Base-by-base conservation (phyloP, 1,140 invertebrate species). In the Drosophila pseudoananassae region DNA sequence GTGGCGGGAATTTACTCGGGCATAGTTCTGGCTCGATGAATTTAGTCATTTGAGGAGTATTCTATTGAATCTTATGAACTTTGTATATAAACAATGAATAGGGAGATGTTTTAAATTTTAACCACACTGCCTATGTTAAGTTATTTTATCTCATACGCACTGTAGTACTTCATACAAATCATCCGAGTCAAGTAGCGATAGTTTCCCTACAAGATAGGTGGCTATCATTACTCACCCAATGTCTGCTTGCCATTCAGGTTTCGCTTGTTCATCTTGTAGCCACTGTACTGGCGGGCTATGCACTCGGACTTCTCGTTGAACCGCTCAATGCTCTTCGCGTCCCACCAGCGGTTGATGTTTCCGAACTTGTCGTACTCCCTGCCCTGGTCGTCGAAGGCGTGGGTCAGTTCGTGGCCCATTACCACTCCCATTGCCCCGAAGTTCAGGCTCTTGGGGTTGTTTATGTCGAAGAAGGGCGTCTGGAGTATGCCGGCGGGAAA, bases 261-360 rank as follows among this genome's bases (percentile, higher is more conserved):
- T 74, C 95, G 94, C 40, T 93, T 94, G 29, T 95, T 94, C 25
- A 96, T 92, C 65, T 93, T 92, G 84, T 96, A 98, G 7, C 92
- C 93, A 77, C 93, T 95, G 90, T 99, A 99, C 92, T 99, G 98
- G 43, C 98, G 94, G 9, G 97, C 95, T 56, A 99, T 96, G 89
- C 99, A 99, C 77, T 98, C 94, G 0, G 98, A 96, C 72, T 97
- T 94, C 46, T 96, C 93, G 81, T 98, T 97, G 90, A 99, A 99
- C 23, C 94, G 95, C 0, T 95, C 94, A 56, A 98, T 98, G 0
- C 98, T 99, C 8, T 95, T 95, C 77, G 98, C 97, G 66, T 98
- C 97, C 99, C 98, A 99, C 99, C 99, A 99, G 63, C 97, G 96
- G 89, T 98, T 95, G 56, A 99, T 93, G 92, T 99, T 99, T 0